These are phyloP conservation scores for Typhlomys cinereus DNA, from an alignment of 2,113 vertebrate species.

Conservation along the genomic window DNA sequence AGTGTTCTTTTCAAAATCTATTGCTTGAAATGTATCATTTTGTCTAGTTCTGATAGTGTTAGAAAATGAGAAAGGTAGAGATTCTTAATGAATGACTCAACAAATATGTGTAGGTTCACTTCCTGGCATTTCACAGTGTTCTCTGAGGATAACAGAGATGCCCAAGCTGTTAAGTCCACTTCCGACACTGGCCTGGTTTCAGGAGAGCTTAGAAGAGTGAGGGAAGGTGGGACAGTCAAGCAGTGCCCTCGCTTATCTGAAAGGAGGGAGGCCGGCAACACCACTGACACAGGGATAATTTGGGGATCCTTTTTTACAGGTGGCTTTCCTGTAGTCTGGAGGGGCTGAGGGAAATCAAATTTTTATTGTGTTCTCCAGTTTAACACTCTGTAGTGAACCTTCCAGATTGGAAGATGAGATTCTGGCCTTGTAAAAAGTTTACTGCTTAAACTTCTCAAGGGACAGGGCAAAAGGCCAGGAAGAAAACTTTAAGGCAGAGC, in stretches of 20 bases:
- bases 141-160: background rate
- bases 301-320: background rate
- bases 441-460: background rate
- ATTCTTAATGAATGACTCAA: constrained; percentile 22
- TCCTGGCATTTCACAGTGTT: background rate
- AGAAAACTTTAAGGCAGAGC: background rate
- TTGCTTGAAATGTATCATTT: background rate
- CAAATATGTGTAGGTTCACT: background rate
- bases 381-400: background rate
- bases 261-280: background rate
- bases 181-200: background rate
- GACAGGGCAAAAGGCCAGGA: constrained; percentile 9
- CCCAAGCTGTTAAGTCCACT: background rate
- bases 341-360: background rate
- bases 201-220: background rate
- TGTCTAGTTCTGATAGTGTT: background rate
- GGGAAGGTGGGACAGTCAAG: background rate
- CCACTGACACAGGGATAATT: background rate
- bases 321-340: background rate
- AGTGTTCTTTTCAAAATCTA: background rate
- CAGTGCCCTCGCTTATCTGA: background rate
- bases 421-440: constrained; percentile 37
- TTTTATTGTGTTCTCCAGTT: background rate
- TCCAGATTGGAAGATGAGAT: constrained; percentile 31
- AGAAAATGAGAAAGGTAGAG: background rate